Evolutionary conservation across 1,140 invertebrate genomes (phyloP).

Genomic region (Pseudomyrmex dendroicus): DNA sequence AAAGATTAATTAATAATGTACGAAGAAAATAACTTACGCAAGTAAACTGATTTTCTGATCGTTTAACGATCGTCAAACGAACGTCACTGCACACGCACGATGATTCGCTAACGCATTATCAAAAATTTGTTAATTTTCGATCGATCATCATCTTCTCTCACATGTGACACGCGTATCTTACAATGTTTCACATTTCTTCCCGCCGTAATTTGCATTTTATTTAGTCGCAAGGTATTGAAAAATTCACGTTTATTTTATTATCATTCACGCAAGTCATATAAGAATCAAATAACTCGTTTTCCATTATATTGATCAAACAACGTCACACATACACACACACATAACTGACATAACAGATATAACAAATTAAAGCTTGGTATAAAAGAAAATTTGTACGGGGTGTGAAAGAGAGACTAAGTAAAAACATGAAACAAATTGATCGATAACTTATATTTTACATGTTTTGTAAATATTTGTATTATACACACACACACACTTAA

Average conservation of each 20-base stretch:
- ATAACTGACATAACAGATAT: no score
- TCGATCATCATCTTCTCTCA: constrained; percentile 23
- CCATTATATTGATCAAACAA: constrained; percentile 66
- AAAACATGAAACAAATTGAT: constrained; percentile 1
- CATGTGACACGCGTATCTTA: constrained; percentile 47
- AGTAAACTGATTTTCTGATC: constrained; percentile 3
- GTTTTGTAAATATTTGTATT: constrained; percentile 32
- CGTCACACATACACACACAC: not conserved
- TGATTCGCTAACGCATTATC: constrained; percentile 14
- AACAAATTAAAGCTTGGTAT: not conserved
- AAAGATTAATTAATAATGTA: not conserved
- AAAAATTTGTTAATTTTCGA: constrained; percentile 26
- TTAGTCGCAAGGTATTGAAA: constrained; percentile 8
- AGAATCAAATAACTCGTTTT: not conserved
- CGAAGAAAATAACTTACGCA: constrained; percentile 52
- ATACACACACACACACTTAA: constrained; percentile 30
- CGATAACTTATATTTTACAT: constrained; percentile 56
- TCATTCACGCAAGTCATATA: not conserved
- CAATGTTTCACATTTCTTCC: not conserved
- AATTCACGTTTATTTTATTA: not conserved
- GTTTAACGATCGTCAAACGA: constrained; percentile 20
- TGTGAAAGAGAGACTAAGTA: constrained; percentile 3
- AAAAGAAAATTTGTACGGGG: not conserved
- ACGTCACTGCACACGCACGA: constrained; percentile 11
- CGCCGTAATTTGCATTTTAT: constrained; percentile 20